These are phyloP conservation scores for Tenodera sinensis DNA, from an alignment of 2,888 invertebrate species.

Conservation along the genomic window DNA sequence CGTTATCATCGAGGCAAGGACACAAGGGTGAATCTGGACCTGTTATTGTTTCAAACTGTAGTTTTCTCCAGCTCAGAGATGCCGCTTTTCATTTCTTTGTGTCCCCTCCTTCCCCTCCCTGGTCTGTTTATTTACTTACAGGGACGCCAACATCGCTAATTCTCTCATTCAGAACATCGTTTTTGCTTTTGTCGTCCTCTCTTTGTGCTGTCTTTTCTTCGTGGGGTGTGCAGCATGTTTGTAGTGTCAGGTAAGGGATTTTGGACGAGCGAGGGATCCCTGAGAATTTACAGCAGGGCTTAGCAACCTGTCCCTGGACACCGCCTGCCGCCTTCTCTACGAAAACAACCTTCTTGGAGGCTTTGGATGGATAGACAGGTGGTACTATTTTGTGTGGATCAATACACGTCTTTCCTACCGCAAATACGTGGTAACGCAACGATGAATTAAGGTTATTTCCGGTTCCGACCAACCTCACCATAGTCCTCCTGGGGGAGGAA, in stretches of 20 bases:
- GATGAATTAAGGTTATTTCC: too few relatives aligned
- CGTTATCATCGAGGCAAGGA: too few relatives aligned
- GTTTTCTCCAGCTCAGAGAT: background rate
- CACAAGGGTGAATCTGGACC: too few relatives aligned
- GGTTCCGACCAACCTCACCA: too few relatives aligned
- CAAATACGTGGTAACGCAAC: too few relatives aligned
- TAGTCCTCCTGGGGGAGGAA: too few relatives aligned
- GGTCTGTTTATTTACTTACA: constrained; percentile 21
- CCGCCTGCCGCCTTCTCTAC: background rate
- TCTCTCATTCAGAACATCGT: constrained; percentile 5
- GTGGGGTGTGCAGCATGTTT: background rate
- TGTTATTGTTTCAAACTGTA: too few relatives aligned
- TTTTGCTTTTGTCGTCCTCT: background rate
- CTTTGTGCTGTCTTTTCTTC: background rate
- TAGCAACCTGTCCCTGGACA: background rate
- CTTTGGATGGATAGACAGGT: background rate
- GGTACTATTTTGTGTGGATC: background rate
- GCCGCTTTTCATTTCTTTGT: background rate
- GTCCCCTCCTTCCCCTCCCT: background rate
- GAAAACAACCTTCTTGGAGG: background rate
- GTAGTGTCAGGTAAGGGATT: constrained; percentile 23
- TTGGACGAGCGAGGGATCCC: constrained; percentile 17
- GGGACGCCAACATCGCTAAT: constrained; percentile 16
- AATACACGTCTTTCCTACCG: too few relatives aligned
- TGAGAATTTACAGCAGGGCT: constrained; percentile 26